Evolutionary conservation across 2,797 vertebrate species (phyloP), one percentile per base, ranked within the genome.

Genomic region (Aotus griseimembra): DNA sequence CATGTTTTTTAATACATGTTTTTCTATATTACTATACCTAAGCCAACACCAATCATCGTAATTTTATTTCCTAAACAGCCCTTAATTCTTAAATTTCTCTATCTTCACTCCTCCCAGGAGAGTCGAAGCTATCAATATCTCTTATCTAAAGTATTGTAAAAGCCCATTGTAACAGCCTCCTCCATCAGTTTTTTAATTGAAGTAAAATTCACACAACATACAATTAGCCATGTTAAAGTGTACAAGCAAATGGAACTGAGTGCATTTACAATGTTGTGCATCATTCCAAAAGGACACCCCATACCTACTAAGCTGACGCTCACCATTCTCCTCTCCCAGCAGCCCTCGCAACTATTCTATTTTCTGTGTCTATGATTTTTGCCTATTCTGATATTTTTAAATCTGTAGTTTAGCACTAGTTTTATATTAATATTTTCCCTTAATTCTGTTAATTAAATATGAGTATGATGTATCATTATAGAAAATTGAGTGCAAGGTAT

Each of bases 261-360:
- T 48, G 3, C 4, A 46, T 5, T 33, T 13, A 33, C 41, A 41
- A 19, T 17, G 33, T 22, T 64, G 20, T 41, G 13, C 1, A 39
- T 72, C 44, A 36, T 28, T 36, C 4, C 24, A 7, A 39, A 58
- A 79, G n/a, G 26, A 13, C 4, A 36, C 8, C 11, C 19, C 15
- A 4, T 79, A 30, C 20, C 9, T 44, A 28, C 7, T 20, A 58
- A 52, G 33, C 2, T 7, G 20, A 44, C 44, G 24, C 30, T 46
- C 3, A 4, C 33, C 52, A 55, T 33, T 17, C 3, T 36, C 24
- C 26, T 2, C 7, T 20, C 33, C 22, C 24, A 30, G 1, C 4
- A 46, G 3, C 20, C 44, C 26, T 80, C 17, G 8, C 10, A 48
- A n/a, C 6, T 55, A n/a, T 33, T 55, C 48, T 61, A 50, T 7